Conservation (phyloP, 2,797 vertebrate genomes). For the Basileuterus tristriatus region DNA sequence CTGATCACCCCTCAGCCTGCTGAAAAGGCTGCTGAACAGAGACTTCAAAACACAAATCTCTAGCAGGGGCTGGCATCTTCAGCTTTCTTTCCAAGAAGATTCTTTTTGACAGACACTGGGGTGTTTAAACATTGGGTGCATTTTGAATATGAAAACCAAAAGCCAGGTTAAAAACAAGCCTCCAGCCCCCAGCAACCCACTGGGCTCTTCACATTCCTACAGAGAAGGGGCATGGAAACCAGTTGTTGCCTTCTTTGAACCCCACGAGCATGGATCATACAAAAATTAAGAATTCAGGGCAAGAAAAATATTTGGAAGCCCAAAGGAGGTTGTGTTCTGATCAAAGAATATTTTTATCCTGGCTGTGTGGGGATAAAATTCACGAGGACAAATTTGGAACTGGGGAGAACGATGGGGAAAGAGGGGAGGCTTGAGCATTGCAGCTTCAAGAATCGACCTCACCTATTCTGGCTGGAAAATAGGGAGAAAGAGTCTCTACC, state of each 20-base stretch:
- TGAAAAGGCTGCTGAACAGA: background rate
- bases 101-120: background rate
- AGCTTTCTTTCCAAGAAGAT: background rate
- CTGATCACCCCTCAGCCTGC: background rate
- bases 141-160: background rate
- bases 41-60: background rate
- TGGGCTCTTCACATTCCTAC: background rate
- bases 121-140: background rate
- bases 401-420: background rate
- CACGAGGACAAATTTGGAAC: background rate
- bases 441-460: background rate
- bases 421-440: background rate
- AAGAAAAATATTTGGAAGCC: background rate
- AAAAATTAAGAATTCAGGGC: background rate
- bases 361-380: background rate
- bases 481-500: background rate
- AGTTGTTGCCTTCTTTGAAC: background rate
- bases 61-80: background rate
- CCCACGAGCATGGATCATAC: rapidly evolving
- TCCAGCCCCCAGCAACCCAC: rapidly evolving
- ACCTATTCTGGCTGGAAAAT: background rate
- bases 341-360: background rate
- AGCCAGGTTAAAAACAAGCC: background rate
- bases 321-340: background rate
- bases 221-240: background rate